Conservation (phyloP, 2,797 vertebrate species). For the Danionella dracula region DNA sequence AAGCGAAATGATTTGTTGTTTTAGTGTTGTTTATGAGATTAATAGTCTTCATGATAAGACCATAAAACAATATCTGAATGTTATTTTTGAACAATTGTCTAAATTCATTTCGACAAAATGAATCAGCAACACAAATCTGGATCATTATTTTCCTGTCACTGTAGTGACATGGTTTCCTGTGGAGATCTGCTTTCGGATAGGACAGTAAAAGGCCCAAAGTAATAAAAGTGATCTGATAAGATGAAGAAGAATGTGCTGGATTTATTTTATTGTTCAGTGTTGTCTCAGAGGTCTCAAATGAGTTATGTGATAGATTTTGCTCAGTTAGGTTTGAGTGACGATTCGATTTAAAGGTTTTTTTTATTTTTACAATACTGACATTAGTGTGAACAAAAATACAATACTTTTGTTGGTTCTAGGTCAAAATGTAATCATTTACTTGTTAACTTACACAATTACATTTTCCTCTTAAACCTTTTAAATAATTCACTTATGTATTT, state of each 20-base stretch:
- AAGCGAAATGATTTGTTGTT: too few relatives aligned
- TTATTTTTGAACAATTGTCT: constrained; percentile 52
- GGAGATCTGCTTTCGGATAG: constrained; percentile 9
- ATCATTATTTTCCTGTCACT: constrained; percentile 21
- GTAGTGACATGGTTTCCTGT: constrained; percentile 31
- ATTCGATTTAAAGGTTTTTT: too few relatives aligned
- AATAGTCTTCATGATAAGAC: constrained; percentile 20
- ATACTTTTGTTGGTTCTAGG: too few relatives aligned
- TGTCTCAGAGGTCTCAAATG: not conserved
- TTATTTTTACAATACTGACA: too few relatives aligned
- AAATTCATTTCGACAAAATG: constrained; percentile 63
- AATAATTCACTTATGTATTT: too few relatives aligned
- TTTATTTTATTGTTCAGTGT: constrained; percentile 26
- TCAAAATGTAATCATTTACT: too few relatives aligned
- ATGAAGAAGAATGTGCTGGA: constrained; percentile 28
- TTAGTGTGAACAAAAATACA: too few relatives aligned
- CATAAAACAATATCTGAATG: constrained; percentile 26
- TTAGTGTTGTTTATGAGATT: not conserved
- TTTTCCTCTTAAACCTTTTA: too few relatives aligned
- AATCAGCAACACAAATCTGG: not conserved
- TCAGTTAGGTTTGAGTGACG: too few relatives aligned
- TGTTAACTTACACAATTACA: too few relatives aligned
- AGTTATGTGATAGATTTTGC: not conserved
- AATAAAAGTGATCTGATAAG: constrained; percentile 43
- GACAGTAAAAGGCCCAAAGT: constrained; percentile 25